Conservation (phyloP, 1,140 invertebrate genomes). For the Lethrus apterus region DNA sequence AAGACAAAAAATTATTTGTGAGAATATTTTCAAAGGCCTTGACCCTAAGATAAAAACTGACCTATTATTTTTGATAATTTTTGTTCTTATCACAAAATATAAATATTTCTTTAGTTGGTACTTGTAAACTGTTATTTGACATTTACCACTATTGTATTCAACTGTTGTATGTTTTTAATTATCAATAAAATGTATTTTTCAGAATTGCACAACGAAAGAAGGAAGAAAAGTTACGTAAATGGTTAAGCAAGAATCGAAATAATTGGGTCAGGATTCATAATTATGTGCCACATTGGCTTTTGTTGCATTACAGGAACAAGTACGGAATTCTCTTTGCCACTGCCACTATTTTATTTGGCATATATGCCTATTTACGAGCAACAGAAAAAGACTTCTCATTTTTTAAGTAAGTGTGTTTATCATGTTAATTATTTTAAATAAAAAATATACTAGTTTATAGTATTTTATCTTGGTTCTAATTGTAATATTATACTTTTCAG, state of each 20-base stretch:
- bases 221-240: slow-evolving; percentile 43
- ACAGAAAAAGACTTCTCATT: slow-evolving; percentile 33
- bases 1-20: too few relatives aligned
- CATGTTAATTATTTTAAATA: neutral
- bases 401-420: slow-evolving; percentile 25
- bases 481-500: slow-evolving; percentile 15
- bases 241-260: slow-evolving; percentile 30
- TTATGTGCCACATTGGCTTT: slow-evolving; percentile 31
- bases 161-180: too few relatives aligned
- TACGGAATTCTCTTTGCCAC: slow-evolving; percentile 45
- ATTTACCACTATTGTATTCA: too few relatives aligned
- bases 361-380: slow-evolving; percentile 44
- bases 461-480: neutral
- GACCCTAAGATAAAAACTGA: too few relatives aligned
- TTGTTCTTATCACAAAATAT: too few relatives aligned
- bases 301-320: slow-evolving; percentile 34
- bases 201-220: slow-evolving; percentile 47
- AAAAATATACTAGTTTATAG: neutral
- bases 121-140: too few relatives aligned
- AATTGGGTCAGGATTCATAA: slow-evolving; percentile 32
- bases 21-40: too few relatives aligned
- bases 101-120: too few relatives aligned
- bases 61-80: too few relatives aligned
- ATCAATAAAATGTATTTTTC: too few relatives aligned
- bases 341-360: slow-evolving; percentile 46